These are phyloP conservation scores for Subacronicta megacephala DNA, from an alignment of 2,888 invertebrate genomes.

Conservation along the genomic window DNA sequence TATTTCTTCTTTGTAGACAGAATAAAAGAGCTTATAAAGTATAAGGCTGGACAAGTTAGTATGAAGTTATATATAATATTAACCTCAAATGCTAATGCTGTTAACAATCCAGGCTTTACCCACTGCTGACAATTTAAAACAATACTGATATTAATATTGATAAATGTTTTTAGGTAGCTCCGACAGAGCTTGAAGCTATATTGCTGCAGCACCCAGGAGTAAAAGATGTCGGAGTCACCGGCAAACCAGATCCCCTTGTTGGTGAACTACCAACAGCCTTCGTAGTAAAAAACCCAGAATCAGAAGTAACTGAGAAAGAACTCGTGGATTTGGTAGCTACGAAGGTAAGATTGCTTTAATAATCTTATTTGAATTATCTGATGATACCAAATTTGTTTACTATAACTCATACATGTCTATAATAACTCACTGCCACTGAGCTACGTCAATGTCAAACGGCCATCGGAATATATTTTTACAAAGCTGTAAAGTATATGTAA, in stretches of 20 bases:
- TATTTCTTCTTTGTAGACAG: constrained; percentile 77
- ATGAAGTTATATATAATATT: not conserved
- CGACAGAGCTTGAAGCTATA: constrained; percentile 77
- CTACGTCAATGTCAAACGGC: no score
- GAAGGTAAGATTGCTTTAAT: constrained; percentile 51
- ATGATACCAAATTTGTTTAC: no score
- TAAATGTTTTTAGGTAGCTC: constrained; percentile 69
- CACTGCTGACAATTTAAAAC: no score
- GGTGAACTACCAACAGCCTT: constrained; percentile 80
- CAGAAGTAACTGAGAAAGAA: constrained; percentile 67
- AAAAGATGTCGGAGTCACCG: constrained; percentile 75
- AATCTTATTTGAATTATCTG: no score
- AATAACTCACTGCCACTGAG: no score
- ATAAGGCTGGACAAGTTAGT: constrained; percentile 77
- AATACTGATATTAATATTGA: no score
- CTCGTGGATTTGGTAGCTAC: constrained; percentile 68
- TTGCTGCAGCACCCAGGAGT: constrained; percentile 72
- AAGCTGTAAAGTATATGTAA: no score
- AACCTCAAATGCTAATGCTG: no score
- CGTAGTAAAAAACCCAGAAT: constrained; percentile 66
- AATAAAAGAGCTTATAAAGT: constrained; percentile 80
- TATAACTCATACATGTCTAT: no score
- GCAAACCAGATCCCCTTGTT: constrained; percentile 68
- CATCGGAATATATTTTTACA: no score
- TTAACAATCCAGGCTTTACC: no score